Conservation (phyloP, 2,113 vertebrate genomes). For the Ciconia boyciana region DNA sequence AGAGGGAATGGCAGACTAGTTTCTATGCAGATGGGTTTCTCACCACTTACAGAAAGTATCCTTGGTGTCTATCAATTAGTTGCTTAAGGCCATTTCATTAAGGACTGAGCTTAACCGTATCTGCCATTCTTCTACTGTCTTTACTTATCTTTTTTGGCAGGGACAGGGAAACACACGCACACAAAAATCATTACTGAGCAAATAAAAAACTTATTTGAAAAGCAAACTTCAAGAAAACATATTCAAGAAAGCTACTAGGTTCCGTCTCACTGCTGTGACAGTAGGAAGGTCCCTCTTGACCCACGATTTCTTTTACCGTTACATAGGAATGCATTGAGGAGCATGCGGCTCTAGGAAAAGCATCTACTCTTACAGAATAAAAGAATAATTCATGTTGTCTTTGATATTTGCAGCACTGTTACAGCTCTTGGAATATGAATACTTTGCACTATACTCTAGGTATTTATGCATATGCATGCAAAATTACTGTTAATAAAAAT, state of each 20-base stretch:
- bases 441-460: not conserved
- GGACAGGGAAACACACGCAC: not conserved
- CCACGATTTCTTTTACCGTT: not conserved
- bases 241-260: not conserved
- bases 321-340: not conserved
- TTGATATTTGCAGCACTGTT: not conserved
- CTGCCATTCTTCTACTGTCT: not conserved
- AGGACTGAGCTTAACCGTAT: not conserved
- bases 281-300: not conserved
- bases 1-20: not conserved
- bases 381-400: not conserved
- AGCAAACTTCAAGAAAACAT: not conserved
- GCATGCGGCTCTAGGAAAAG: not conserved
- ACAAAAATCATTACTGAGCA: not conserved
- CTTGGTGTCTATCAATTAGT: not conserved
- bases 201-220: not conserved
- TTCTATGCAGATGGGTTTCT: not conserved
- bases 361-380: not conserved
- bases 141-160: not conserved
- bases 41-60: not conserved
- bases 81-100: not conserved
- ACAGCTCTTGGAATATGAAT: not conserved
- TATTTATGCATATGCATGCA: not conserved
- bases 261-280: not conserved
- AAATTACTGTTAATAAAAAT: not conserved